phyloP scores from a whole-genome alignment of 2,113 vertebrate species.

The Oryzias woworae region DNA sequence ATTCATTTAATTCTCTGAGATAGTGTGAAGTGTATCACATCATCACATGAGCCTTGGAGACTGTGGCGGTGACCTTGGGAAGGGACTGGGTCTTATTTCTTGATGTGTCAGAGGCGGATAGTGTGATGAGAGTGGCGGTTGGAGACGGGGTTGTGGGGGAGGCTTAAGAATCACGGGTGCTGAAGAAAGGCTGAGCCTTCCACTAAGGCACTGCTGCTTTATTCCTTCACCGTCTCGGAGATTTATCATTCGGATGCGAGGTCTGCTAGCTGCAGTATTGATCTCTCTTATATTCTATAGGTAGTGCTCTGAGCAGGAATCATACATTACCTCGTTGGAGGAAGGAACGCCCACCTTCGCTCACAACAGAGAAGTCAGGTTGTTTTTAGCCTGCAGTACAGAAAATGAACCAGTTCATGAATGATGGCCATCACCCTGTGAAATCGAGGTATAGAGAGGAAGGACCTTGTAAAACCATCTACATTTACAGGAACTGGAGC shows the following conservation, averaged over 20 bases:
- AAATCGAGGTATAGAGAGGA: conserved; percentile 4
- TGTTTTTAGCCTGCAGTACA: conserved; percentile 33
- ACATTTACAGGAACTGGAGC: conserved; percentile 15
- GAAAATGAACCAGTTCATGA: conserved; percentile 37
- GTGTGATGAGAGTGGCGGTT: background rate
- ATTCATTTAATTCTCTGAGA: conserved; percentile 62
- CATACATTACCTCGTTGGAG: conserved; percentile 54
- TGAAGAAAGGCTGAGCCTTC: conserved; percentile 17
- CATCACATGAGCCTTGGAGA: conserved; percentile 53
- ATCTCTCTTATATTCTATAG: conserved; percentile 58
- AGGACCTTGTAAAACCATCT: conserved; percentile 27
- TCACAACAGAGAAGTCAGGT: conserved; percentile 31
- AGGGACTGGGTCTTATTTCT: conserved; percentile 66
- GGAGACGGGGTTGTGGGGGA: background rate
- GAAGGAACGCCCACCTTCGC: conserved; percentile 45
- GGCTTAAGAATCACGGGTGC: conserved; percentile 22
- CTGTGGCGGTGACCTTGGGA: conserved; percentile 69
- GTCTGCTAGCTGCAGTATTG: conserved; percentile 55
- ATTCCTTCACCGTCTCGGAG: conserved; percentile 57
- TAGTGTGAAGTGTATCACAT: conserved; percentile 62
- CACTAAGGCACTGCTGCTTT: conserved; percentile 37
- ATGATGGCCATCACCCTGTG: conserved; percentile 11
- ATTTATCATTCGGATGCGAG: conserved; percentile 55
- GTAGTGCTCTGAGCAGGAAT: conserved; percentile 42
- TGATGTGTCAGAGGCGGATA: background rate